These are phyloP conservation scores for Centropus unirufus DNA, from an alignment of 2,113 vertebrate species.

Conservation along the genomic window DNA sequence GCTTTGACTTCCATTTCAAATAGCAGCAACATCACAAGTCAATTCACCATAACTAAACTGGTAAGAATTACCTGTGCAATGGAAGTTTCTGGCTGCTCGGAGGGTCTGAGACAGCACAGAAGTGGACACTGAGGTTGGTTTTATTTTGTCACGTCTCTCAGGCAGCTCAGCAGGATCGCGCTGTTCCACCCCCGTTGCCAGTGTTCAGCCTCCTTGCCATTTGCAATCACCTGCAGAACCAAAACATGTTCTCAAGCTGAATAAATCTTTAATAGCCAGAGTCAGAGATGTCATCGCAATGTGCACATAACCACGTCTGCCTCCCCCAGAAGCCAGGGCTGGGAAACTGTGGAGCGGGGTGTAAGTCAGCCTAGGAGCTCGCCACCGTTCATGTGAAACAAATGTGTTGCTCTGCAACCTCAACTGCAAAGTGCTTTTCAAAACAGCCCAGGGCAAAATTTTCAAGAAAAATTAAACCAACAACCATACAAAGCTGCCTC, in stretches of 20 bases:
- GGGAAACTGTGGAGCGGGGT: neutral
- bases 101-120: neutral
- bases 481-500: neutral
- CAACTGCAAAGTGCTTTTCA: constrained; percentile 9
- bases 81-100: neutral
- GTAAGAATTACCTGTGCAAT: neutral
- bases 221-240: constrained; percentile 16
- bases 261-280: constrained; percentile 20
- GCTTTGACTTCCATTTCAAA: neutral
- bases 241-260: constrained; percentile 20
- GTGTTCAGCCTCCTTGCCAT: neutral
- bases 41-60: neutral
- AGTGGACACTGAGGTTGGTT: neutral
- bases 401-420: constrained; percentile 25
- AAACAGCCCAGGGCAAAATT: constrained; percentile 41
- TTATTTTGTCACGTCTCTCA: neutral
- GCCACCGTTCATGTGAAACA: constrained; percentile 26
- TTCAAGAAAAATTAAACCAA: constrained; percentile 47
- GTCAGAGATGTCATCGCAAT: neutral
- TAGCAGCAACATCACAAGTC: neutral
- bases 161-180: neutral
- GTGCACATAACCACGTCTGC: neutral
- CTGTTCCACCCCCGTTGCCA: neutral
- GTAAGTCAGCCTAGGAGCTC: neutral
- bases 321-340: neutral